Conservation (phyloP, 1,140 invertebrate species). For the fruit fly (Drosophila melanogaster) region Release_6_plus_ISO1_MT NT_037436.4:26511501-26512000, state of each 20-base stretch:
- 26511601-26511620: too few relatives aligned
- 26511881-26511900: constrained; percentile 5
- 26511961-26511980: background rate
- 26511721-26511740: background rate
- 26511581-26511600: too few relatives aligned
- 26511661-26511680: constrained; percentile 10
- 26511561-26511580: too few relatives aligned
- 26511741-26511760: background rate
- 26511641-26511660: constrained; percentile 1
- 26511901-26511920: background rate
- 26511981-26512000: background rate
- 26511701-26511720: constrained; percentile 11
- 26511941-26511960: background rate
- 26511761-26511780: constrained; percentile 8
- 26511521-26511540: too few relatives aligned
- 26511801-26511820: background rate
- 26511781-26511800: constrained; percentile 6
- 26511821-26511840: constrained; percentile 1
- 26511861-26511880: background rate
- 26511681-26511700: constrained; percentile 17
- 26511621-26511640: background rate
- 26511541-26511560: too few relatives aligned
- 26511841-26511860: background rate
- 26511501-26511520: too few relatives aligned
- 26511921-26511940: constrained; percentile 1